These are phyloP conservation scores for Dendroctonus valens DNA, from an alignment of 1,140 invertebrate genomes.

Conservation along the genomic window DNA sequence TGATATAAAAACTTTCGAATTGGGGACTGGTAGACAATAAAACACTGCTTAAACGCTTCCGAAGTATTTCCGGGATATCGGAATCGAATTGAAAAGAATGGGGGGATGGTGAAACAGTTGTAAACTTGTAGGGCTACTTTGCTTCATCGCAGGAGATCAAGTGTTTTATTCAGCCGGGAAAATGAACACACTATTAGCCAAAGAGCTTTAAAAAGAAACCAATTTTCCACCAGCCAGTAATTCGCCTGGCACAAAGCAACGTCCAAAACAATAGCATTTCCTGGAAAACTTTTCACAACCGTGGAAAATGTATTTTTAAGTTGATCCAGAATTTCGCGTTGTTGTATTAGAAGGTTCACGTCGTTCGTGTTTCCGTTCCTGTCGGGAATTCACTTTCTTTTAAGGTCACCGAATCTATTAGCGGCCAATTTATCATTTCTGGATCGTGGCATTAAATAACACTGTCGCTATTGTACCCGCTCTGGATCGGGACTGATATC, in stretches of 20 bases:
- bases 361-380: constrained; percentile 24
- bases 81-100: constrained; percentile 12
- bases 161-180: too few relatives aligned
- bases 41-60: background rate
- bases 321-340: constrained; percentile 20
- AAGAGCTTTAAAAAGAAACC: too few relatives aligned
- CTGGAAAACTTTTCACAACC: constrained; percentile 5
- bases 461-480: constrained; percentile 1
- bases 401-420: constrained; percentile 29
- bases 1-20: constrained; percentile 7
- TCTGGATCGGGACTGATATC: too few relatives aligned
- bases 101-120: constrained; percentile 2
- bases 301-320: constrained; percentile 20
- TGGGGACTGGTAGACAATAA: background rate
- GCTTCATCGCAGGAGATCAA: too few relatives aligned
- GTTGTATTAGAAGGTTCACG: constrained; percentile 26
- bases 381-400: constrained; percentile 29
- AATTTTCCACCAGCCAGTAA: too few relatives aligned
- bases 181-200: too few relatives aligned
- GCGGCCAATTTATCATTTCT: constrained; percentile 25
- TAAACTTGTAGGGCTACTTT: background rate
- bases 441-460: constrained; percentile 12
- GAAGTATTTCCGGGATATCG: constrained; percentile 6
- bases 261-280: too few relatives aligned
- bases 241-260: too few relatives aligned